Base-by-base conservation (phyloP, 1,140 invertebrate genomes). In the Sycophila sp. region DNA sequence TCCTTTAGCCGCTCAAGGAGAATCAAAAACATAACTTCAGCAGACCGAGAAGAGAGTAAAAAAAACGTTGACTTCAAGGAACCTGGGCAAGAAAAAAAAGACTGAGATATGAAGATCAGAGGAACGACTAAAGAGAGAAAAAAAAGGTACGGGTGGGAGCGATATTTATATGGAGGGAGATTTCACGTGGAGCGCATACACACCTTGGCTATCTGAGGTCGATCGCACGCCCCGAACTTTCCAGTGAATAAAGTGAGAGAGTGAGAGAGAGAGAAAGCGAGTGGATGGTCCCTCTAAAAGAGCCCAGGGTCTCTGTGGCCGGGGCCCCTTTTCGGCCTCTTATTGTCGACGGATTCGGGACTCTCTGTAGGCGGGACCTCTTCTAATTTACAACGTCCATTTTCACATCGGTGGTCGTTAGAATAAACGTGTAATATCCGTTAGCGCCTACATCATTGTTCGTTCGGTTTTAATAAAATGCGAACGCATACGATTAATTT, bases 81-180 rank as follows among this genome's bases (percentile, higher is more conserved):
- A 49, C 56, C 47, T 67, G 55, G 42, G 49, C 67, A 17, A 51
- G 19, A 13, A 53, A 55, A 71, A 60, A 69, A 36, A 59, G 40
- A 38, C 38, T 66, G 30, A 53, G 40, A 30, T 36, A 42, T 56
- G 71, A 38, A 67, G 42, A 36, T 58, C 49, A 28, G 42, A 30
- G 38, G 58, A 36, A n/a, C n/a, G n/a, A n/a, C n/a, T n/a, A n/a
- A 68, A 60, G 42, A 45, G 42, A 69, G 53, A 51, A 11, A 38
- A 22, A 30, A 62, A 59, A 47, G 45, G n/a, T 13, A 26, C 11
- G 42, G 38, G 47, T n/a, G 63, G 47, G 34, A 22, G 49, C 47
- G 45, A 47, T 58, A 36, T 67, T 45, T 59, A 34, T 49, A 24
- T 17, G 17, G 19, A 38, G 24, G 15, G 55, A 36, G 38, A 59